Conservation (phyloP, 2,888 invertebrate genomes). For the Eristalis tenax region DNA sequence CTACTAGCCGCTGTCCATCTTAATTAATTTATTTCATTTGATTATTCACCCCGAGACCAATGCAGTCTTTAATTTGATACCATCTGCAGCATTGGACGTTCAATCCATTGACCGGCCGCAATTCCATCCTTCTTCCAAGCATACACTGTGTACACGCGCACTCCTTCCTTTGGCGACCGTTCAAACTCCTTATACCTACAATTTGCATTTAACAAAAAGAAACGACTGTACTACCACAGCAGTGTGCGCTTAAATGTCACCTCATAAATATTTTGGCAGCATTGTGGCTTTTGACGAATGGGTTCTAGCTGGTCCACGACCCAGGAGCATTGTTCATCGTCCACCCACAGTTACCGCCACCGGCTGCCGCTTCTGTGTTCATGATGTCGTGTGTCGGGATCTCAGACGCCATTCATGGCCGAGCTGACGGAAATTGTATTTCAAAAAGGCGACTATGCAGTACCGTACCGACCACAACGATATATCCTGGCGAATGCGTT, state of each 20-base stretch:
- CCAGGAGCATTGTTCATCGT: slow-evolving; percentile 34
- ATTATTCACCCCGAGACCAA: too few species aligned
- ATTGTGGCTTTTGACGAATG: slow-evolving; percentile 65
- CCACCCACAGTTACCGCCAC: neutral
- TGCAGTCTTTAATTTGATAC: too few species aligned
- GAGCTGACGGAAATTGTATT: slow-evolving; percentile 6
- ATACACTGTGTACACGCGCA: neutral
- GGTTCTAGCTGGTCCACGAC: neutral
- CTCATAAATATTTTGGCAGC: slow-evolving; percentile 62
- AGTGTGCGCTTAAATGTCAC: slow-evolving; percentile 46
- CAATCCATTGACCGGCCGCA: neutral
- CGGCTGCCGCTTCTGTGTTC: neutral
- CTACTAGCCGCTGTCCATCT: too few species aligned
- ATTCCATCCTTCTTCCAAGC: neutral
- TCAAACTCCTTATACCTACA: slow-evolving; percentile 19
- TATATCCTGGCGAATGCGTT: slow-evolving; percentile 41
- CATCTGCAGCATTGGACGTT: neutral
- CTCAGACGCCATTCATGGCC: neutral
- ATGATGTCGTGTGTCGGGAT: neutral
- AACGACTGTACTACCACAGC: neutral
- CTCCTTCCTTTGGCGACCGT: slow-evolving; percentile 25
- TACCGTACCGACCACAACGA: slow-evolving; percentile 1
- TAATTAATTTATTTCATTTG: too few species aligned
- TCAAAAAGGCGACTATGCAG: neutral
- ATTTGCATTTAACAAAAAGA: slow-evolving; percentile 43